Conservation (phyloP, 2,797 vertebrate species). For the Bradypus variegatus region DNA sequence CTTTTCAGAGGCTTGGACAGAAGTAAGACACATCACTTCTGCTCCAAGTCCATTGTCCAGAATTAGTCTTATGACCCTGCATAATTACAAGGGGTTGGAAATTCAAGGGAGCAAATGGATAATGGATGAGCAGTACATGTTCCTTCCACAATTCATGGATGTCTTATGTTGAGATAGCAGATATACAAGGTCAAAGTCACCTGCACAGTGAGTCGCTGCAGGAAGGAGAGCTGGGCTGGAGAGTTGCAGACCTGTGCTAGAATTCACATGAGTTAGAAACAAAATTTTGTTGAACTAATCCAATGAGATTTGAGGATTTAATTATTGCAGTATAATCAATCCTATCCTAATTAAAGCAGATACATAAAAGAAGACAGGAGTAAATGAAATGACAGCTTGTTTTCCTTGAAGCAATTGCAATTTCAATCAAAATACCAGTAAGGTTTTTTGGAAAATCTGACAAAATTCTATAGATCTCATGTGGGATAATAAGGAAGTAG, state of each 20-base stretch:
- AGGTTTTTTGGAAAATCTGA: neutral
- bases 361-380: neutral
- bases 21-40: too few relatives aligned
- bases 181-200: too few relatives aligned
- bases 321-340: neutral
- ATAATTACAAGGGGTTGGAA: too few relatives aligned
- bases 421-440: neutral
- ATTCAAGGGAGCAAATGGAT: too few relatives aligned
- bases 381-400: neutral
- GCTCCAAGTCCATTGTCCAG: too few relatives aligned
- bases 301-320: neutral
- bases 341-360: neutral
- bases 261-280: neutral
- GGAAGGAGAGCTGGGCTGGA: neutral
- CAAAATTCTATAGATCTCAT: neutral
- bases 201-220: neutral
- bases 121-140: too few relatives aligned
- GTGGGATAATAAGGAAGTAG: neutral
- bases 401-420: neutral
- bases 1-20: too few relatives aligned
- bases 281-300: neutral
- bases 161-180: too few relatives aligned
- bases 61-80: too few relatives aligned
- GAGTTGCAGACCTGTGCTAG: neutral
- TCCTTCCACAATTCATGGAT: too few relatives aligned